Conservation (phyloP, 2,888 invertebrate species). For the Molorchus minor region DNA sequence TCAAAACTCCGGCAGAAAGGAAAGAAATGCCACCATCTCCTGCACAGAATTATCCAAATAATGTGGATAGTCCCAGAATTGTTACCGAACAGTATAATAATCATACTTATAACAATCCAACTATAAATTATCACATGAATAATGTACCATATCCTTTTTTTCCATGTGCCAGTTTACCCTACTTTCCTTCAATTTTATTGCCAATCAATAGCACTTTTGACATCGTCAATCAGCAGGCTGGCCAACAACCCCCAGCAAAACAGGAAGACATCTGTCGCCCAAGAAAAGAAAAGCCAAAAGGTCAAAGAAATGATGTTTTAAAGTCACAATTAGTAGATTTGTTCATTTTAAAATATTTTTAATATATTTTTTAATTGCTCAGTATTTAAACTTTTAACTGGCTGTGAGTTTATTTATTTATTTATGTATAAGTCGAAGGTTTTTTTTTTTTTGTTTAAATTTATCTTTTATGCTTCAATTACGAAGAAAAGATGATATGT, state of each 20-base stretch:
- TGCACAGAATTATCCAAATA: neutral
- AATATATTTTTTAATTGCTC: conserved; percentile 11
- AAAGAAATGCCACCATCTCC: conserved; percentile 57
- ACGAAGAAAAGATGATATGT: conserved; percentile 2
- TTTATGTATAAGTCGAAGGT: conserved; percentile 1
- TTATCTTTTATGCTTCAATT: conserved; percentile 3
- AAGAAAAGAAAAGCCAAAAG: conserved; percentile 32
- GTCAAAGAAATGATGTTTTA: conserved; percentile 21
- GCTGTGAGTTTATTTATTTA: conserved; percentile 24
- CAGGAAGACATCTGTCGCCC: conserved; percentile 13
- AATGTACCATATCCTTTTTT: conserved; percentile 38
- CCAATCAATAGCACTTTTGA: conserved; percentile 36
- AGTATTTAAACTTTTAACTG: conserved; percentile 28
- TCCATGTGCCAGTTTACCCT: conserved; percentile 32
- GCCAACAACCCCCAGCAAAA: conserved; percentile 2
- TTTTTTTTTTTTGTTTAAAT: conserved; percentile 13
- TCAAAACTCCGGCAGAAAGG: conserved; percentile 59
- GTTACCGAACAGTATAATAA: conserved; percentile 55
- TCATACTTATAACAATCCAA: conserved; percentile 56
- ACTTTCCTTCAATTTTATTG: conserved; percentile 35
- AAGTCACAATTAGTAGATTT: conserved; percentile 19
- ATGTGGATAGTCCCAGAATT: conserved; percentile 33
- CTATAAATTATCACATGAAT: conserved; percentile 56
- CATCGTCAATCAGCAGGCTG: conserved; percentile 21
- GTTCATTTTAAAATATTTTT: neutral